These are phyloP conservation scores for Paralichthys olivaceus DNA, from an alignment of 2,113 vertebrate genomes.

Conservation along the genomic window DNA sequence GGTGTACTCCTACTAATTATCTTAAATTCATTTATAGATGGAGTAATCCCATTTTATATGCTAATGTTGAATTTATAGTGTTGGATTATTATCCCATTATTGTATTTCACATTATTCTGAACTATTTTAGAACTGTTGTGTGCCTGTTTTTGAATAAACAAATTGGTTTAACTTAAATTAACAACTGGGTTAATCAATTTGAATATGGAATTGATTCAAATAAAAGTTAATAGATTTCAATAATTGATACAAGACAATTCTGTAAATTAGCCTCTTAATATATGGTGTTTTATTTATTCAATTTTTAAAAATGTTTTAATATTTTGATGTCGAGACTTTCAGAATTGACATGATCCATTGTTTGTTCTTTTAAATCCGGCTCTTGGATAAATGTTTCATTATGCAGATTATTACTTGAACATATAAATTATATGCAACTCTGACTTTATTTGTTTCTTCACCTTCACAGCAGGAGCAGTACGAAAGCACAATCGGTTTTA, in stretches of 20 bases:
- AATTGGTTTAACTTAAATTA: neutral
- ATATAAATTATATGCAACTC: neutral
- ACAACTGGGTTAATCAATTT: neutral
- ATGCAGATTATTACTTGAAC: neutral
- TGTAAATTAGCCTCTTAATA: neutral
- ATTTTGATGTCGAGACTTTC: no score
- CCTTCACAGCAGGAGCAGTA: slow-evolving; percentile 90
- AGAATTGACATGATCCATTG: neutral
- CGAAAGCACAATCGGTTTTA: slow-evolving; percentile 95
- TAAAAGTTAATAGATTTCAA: neutral
- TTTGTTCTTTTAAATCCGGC: neutral
- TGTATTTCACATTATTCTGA: neutral
- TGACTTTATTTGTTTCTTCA: slow-evolving; percentile 23
- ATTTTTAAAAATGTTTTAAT: no score
- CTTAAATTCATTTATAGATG: neutral
- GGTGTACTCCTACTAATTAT: neutral
- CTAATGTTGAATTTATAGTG: neutral
- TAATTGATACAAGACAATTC: neutral
- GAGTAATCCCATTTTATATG: neutral
- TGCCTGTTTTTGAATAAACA: neutral
- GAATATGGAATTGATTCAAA: neutral
- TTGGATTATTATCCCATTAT: neutral
- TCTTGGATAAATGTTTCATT: neutral
- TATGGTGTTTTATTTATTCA: neutral
- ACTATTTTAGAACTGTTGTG: neutral